These are phyloP conservation scores for Eilema depressum DNA, from an alignment of 2,888 invertebrate genomes.

Conservation along the genomic window DNA sequence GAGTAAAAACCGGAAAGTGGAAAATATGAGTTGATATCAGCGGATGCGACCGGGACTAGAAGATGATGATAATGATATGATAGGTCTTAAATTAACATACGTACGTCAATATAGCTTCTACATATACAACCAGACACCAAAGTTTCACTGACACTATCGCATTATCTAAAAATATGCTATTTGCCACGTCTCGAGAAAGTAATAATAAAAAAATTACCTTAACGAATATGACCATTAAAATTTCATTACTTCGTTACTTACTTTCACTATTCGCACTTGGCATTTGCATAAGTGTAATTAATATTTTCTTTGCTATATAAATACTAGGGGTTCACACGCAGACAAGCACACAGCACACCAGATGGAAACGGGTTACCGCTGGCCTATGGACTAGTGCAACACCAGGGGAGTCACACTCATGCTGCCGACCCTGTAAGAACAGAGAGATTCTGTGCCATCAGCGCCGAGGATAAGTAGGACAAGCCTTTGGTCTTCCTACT, in stretches of 20 bases:
- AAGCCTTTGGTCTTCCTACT: too few species aligned
- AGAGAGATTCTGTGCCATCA: too few species aligned
- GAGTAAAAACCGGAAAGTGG: too few species aligned
- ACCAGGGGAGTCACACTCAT: too few species aligned
- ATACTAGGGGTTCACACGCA: neutral
- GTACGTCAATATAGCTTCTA: neutral
- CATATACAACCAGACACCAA: neutral
- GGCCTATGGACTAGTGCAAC: too few species aligned
- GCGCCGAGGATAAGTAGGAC: too few species aligned
- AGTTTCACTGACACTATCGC: slow-evolving; percentile 29
- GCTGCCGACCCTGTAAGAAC: too few species aligned
- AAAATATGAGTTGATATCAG: too few species aligned
- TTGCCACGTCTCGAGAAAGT: slow-evolving; percentile 5
- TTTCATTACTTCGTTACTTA: slow-evolving; percentile 10
- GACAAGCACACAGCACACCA: too few species aligned
- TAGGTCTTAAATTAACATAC: neutral
- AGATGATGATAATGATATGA: too few species aligned
- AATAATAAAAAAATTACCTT: neutral
- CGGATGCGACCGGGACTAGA: too few species aligned
- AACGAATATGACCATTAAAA: slow-evolving; percentile 3
- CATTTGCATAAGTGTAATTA: slow-evolving; percentile 3
- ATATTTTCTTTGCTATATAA: neutral
- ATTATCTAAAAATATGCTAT: neutral
- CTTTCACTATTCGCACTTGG: neutral
- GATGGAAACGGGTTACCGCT: too few species aligned